These are phyloP conservation scores for Pollenia griseotomentosa DNA, from an alignment of 2,888 invertebrate genomes.

Conservation along the genomic window DNA sequence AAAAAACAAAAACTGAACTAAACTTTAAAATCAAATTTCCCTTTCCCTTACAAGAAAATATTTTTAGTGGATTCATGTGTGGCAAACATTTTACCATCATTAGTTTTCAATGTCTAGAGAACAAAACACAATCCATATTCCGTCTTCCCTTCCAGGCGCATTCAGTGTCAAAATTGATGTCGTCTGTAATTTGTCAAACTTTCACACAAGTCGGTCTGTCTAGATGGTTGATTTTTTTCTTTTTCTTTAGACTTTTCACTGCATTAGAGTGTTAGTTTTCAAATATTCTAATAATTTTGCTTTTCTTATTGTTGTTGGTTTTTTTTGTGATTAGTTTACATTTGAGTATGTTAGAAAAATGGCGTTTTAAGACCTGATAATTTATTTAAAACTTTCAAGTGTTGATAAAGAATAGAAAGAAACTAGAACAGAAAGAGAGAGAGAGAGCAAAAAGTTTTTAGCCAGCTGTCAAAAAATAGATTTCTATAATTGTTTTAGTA, in stretches of 20 bases:
- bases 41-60: neutral
- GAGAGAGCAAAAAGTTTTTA: no score
- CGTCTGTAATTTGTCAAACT: constrained; percentile 82
- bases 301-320: neutral
- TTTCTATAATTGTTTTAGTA: no score
- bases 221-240: constrained; percentile 2
- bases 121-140: constrained; percentile 13
- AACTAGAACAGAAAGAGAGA: no score
- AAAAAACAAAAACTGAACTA: neutral
- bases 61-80: constrained; percentile 40
- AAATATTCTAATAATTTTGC: constrained; percentile 13
- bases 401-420: neutral
- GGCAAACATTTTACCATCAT: constrained; percentile 41
- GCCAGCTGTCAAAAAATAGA: no score
- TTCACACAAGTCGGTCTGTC: constrained; percentile 61
- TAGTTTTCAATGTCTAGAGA: constrained; percentile 59
- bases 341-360: constrained; percentile 28
- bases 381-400: constrained; percentile 30
- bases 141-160: neutral
- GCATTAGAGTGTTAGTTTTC: neutral
- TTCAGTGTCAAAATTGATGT: constrained; percentile 80
- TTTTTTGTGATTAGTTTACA: neutral
- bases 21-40: constrained; percentile 51
- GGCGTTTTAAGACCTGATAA: constrained; percentile 30
- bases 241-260: neutral